Evolutionary conservation across 2,888 invertebrate species (phyloP).

Genomic region (Eurois occulta): DNA sequence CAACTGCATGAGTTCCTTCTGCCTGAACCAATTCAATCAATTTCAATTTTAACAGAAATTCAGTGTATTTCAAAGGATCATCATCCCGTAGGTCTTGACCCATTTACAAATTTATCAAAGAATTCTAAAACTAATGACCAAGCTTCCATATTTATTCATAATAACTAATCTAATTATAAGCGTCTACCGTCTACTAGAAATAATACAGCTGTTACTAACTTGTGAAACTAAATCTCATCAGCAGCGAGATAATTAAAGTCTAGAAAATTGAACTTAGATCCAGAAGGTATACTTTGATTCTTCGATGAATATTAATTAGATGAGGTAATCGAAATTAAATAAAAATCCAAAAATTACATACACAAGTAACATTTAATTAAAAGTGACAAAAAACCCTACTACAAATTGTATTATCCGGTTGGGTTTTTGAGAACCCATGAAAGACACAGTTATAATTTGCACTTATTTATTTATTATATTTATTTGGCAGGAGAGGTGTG

Average conservation of each 20-base stretch:
- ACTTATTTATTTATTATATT: no score
- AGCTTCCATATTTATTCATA: conserved; percentile 2
- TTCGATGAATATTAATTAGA: conserved; percentile 7
- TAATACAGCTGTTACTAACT: conserved; percentile 33
- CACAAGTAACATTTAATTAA: no score
- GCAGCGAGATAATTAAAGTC: conserved; percentile 33
- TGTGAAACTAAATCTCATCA: conserved; percentile 48
- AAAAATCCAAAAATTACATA: not conserved
- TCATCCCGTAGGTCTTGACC: not conserved
- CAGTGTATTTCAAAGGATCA: not conserved
- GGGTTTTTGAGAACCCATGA: no score
- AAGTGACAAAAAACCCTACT: no score
- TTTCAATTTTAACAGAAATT: not conserved
- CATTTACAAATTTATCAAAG: not conserved
- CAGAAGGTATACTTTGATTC: conserved; percentile 2
- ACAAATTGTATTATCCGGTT: no score
- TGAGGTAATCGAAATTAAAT: not conserved
- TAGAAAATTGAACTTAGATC: conserved; percentile 20
- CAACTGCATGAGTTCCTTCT: not conserved
- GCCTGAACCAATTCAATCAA: no score
- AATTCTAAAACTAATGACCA: not conserved
- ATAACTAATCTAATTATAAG: conserved; percentile 18
- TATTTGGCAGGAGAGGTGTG: no score
- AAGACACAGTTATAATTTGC: no score
- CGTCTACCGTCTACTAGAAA: not conserved